A percentile compares a stretch with the other conserved stretches of the same genome.
These are phyloP conservation scores for Alectoris magna DNA, from an alignment of 2,797 vertebrate genomes.

Conservation along the genomic window DNA sequence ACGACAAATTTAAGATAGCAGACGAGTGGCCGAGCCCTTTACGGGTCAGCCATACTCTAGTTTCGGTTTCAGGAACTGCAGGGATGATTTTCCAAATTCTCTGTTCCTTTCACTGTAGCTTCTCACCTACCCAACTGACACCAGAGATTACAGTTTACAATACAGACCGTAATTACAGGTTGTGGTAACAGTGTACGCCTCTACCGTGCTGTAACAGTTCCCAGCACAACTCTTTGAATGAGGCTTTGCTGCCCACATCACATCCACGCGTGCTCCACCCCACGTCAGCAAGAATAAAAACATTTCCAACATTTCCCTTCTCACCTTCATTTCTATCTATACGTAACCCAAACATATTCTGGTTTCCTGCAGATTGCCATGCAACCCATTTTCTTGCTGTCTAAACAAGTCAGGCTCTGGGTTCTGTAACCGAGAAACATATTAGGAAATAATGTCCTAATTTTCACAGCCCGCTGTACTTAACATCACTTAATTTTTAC, in stretches of 20 bases:
- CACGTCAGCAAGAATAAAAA: neutral
- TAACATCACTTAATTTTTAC: conserved; percentile 49
- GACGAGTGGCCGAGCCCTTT: neutral
- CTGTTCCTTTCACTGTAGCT: neutral
- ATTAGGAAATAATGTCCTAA: neutral
- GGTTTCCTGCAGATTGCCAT: neutral
- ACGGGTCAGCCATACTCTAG: neutral
- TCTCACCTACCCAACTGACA: neutral
- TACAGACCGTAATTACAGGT: neutral
- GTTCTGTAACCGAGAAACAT: neutral
- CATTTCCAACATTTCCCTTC: neutral
- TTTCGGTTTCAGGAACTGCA: neutral
- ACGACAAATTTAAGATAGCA: neutral
- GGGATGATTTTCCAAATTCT: neutral
- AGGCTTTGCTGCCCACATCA: neutral
- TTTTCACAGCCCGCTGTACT: conserved; percentile 33
- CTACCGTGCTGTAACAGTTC: neutral
- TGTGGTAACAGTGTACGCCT: neutral
- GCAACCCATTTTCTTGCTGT: neutral
- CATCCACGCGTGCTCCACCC: neutral
- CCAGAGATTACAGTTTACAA: neutral
- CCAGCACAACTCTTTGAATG: neutral
- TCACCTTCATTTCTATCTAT: neutral
- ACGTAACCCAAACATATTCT: neutral
- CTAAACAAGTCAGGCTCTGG: neutral